Base-by-base conservation (phyloP, 2,888 invertebrate genomes). In the Caradrina clavipalpis region DNA sequence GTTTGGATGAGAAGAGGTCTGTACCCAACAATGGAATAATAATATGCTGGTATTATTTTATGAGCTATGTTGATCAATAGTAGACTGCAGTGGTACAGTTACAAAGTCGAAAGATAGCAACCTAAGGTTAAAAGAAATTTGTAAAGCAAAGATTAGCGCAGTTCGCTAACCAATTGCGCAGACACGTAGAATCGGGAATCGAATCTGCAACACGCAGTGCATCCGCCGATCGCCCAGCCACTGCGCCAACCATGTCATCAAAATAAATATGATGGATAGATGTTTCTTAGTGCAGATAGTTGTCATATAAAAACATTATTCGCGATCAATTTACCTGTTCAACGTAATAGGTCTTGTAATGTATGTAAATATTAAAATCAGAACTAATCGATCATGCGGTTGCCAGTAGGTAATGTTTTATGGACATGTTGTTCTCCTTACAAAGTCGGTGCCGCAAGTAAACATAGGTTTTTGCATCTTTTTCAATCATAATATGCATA, bases 391-490 rank as follows among this genome's bases (percentile, higher is more conserved):
- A 82, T 75, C 83, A 75, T 69, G 75, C 59, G 51, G 42, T 62
- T 61, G 55, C 22, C 21, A 73, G 50, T 63, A 64, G 50, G 55
- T 63, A 62, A 65, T 69, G 69, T 61, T 49, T 69, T 81, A 80
- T 82, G 67, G 82, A 39, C 79, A 69, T 73, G 82, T 73, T 69
- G 82, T 78, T 78, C 49, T 73, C 73, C 82, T 78, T 79, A 79
- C 82, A 67, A 66, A 78, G 79, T 55, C 63, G 55, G 60, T 45
- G 50, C 53, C 58, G 64, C 78, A 58, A 51, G 81, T 78, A 64
- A 81, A 81, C 78, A 81, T 50, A 55, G 31, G 62, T 81, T 78
- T 81, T 69, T 81, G 69, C 79, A 78, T 79, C 82, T 79, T 73
- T 78, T 73, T 57, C 62, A 73, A 78, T 70, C 51, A 50, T 61